Conservation (phyloP, 2,888 invertebrate genomes). For the Troides aeacus region DNA sequence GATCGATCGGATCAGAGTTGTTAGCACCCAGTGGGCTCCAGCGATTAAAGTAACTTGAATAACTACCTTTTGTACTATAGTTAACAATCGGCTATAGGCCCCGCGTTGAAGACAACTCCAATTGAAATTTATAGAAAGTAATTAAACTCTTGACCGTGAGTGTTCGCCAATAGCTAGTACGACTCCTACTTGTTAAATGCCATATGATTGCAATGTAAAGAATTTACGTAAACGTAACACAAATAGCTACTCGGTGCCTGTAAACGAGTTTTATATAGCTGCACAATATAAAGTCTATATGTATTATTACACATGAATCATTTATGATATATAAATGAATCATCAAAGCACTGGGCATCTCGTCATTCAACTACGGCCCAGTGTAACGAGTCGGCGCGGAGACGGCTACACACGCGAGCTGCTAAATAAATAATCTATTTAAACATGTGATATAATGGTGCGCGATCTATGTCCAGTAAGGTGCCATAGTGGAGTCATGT, state of each 20-base stretch:
- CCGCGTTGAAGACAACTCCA: background rate
- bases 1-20: too few relatives aligned
- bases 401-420: conserved; percentile 46
- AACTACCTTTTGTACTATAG: background rate
- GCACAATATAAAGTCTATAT: conserved; percentile 49
- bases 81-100: background rate
- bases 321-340: conserved; percentile 67
- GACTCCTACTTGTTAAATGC: conserved; percentile 13
- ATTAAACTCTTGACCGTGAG: conserved; percentile 26
- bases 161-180: conserved; percentile 10
- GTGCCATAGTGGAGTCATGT: conserved; percentile 70
- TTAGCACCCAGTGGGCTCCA: too few relatives aligned
- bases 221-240: conserved; percentile 55
- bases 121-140: conserved; percentile 25
- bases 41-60: background rate
- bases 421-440: conserved; percentile 73
- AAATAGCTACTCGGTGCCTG: conserved; percentile 42
- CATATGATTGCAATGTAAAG: conserved; percentile 43
- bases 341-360: conserved; percentile 65
- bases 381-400: conserved; percentile 60
- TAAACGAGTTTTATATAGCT: conserved; percentile 37
- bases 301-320: conserved; percentile 63
- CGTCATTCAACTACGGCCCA: conserved; percentile 65
- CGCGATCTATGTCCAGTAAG: conserved; percentile 69
- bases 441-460: conserved; percentile 77